Conservation (phyloP, 2,797 vertebrate species). For the Loris lydekkerianus region DNA sequence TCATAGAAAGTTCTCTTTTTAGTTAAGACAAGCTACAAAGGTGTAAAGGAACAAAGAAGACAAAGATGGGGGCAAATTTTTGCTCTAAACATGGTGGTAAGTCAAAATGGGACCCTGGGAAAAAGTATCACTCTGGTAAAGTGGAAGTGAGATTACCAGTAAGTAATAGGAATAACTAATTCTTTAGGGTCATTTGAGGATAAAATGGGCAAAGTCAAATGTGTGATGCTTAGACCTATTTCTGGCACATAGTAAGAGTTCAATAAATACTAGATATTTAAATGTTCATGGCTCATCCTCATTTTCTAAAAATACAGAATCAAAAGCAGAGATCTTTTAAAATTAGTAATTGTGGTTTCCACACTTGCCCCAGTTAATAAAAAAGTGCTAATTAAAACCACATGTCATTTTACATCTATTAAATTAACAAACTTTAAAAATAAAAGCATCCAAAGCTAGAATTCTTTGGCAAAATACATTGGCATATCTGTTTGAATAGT, state of each 20-base stretch:
- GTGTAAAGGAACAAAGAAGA: neutral
- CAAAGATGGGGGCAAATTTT: neutral
- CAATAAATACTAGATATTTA: neutral
- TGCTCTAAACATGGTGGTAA: neutral
- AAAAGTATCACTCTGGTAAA: neutral
- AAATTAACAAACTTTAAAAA: slow-evolving; percentile 36
- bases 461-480: neutral
- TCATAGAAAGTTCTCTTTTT: neutral
- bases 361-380: neutral
- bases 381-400: slow-evolving; percentile 43
- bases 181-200: neutral
- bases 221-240: neutral
- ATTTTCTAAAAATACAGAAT: slow-evolving; percentile 35
- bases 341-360: slow-evolving; percentile 25
- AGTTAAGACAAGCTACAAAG: neutral
- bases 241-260: neutral
- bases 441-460: slow-evolving; percentile 8
- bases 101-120: neutral
- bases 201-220: slow-evolving; percentile 14
- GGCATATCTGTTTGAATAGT: neutral
- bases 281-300: neutral
- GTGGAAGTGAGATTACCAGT: neutral
- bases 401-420: neutral
- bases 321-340: slow-evolving; percentile 27
- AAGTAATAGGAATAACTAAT: neutral